phyloP scores from a whole-genome alignment of 1,140 invertebrate genomes.

The Nasonia longicornis region DNA sequence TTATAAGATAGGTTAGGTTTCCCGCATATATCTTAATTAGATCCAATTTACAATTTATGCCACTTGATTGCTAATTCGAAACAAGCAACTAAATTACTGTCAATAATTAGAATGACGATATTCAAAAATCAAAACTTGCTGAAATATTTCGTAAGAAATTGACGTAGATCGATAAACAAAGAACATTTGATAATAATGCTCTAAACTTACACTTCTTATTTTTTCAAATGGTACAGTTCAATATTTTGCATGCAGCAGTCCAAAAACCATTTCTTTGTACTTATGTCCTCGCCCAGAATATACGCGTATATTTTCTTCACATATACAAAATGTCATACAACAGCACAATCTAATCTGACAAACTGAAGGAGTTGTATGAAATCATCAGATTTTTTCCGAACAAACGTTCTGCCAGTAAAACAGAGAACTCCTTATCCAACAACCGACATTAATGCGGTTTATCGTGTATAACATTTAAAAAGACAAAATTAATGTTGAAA shows the following conservation, averaged over 20 bases:
- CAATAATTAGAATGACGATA: no score
- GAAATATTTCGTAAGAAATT: not conserved
- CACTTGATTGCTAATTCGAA: not conserved
- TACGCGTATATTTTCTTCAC: not conserved
- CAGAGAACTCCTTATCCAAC: not conserved
- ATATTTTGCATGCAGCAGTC: not conserved
- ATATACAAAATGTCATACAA: not conserved
- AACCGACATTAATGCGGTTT: not conserved
- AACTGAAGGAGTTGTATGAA: not conserved
- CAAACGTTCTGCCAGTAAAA: not conserved
- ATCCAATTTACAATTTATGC: not conserved
- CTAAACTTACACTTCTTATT: not conserved
- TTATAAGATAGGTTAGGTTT: constrained; percentile 25
- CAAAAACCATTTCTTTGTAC: not conserved
- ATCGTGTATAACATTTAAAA: no score
- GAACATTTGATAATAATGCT: not conserved
- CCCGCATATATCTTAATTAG: not conserved
- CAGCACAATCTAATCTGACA: not conserved
- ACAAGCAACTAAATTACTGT: no score
- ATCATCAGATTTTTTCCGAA: not conserved
- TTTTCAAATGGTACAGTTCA: not conserved
- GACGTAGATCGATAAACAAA: not conserved
- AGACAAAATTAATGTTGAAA: no score
- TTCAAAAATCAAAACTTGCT: not conserved
- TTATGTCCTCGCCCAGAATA: not conserved